Conservation (phyloP, 1,140 invertebrate species). For the Eupristina koningsbergeri region DNA sequence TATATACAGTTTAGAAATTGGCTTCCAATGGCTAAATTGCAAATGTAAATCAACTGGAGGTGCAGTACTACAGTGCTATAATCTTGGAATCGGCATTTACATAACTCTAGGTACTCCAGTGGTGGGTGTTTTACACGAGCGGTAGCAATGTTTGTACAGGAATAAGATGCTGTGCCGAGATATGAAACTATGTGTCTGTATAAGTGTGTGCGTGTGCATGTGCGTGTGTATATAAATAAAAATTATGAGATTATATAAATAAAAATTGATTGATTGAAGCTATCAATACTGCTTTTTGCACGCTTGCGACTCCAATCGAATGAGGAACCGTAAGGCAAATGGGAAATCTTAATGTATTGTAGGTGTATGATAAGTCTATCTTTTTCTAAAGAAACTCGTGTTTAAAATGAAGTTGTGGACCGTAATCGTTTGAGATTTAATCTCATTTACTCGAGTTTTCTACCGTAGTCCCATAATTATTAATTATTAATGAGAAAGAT, state of each 20-base stretch:
- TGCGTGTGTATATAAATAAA: too few relatives aligned
- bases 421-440: not conserved
- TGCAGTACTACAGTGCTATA: too few relatives aligned
- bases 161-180: not conserved
- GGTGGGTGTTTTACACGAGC: not conserved
- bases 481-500: too few relatives aligned
- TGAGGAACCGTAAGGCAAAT: not conserved
- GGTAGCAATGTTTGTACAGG: slow-evolving; percentile 13
- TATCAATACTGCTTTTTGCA: not conserved
- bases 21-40: not conserved
- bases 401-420: not conserved
- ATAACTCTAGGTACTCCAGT: not conserved
- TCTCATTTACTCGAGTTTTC: too few relatives aligned
- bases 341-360: not conserved
- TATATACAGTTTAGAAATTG: not conserved
- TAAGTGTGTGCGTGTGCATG: too few relatives aligned
- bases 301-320: not conserved
- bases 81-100: not conserved
- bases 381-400: not conserved
- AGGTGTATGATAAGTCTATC: not conserved
- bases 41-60: slow-evolving; percentile 40
- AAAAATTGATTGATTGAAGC: slow-evolving; percentile 40
- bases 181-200: not conserved
- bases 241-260: too few relatives aligned
- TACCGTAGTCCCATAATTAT: too few relatives aligned